Base-by-base conservation (phyloP, 2,888 invertebrate genomes). In the Amaurobius ferox region DNA sequence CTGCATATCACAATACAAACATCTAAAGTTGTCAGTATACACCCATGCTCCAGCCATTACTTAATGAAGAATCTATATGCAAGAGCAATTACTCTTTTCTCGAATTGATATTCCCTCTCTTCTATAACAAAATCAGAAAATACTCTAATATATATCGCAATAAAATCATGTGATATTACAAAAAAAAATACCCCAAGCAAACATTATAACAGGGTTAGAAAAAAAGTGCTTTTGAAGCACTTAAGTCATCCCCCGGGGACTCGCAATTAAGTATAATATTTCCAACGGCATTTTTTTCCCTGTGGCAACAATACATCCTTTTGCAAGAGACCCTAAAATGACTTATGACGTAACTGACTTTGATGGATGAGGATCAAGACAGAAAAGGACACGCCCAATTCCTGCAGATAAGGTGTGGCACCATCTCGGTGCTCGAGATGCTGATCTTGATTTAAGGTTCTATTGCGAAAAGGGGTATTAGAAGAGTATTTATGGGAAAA, bases 291-390 rank as follows among this genome's bases (percentile, higher is more conserved):
- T 44, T 44, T 44, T 44, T 55, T 55, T 55, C 23, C 7, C 23
- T 16, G 1, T 23, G 55, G 23, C 23, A 55, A 55, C 9, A 23
- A 1, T 23, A 16, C 23, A 55, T 55, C 55, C 23, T 55, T 55
- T 23, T 6, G 23, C 19, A 55, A 23, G 7, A 55, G 16, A 23
- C 5, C 23, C 23, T 23, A 23, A 55, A 55, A 23, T 23, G 55
- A 19, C 23, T 23, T 55, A 5, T 55, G 55, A 55, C 55, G 55
- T 55, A 55, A 55, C 55, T 23, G 55, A 55, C 55, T 19, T 55
- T 23, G 55, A 55, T 55, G 7, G 55, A 55, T 55, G 55, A 55
- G 19, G 23, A 55, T 23, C 9, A 44, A 23, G 55, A 55, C 55
- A 23, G 55, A 23, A 55, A 23, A 1, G 55, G 55, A 23, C 55